Base-by-base conservation (phyloP, 1,140 invertebrate species). In the Brachionus calyciflorus region DNA sequence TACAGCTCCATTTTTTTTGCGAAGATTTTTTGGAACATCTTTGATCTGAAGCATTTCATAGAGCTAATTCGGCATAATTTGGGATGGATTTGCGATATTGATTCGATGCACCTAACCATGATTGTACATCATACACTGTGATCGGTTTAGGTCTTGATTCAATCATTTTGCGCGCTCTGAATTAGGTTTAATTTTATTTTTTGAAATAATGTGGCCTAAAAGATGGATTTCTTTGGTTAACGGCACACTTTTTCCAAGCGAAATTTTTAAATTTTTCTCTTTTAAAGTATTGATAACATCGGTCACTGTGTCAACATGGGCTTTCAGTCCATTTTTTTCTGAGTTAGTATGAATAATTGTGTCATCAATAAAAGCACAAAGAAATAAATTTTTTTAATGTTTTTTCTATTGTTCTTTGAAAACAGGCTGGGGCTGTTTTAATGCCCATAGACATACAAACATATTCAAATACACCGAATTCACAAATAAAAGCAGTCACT, bases 351-450 rank as follows among this genome's bases (percentile, higher is more conserved):
- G 14, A 12, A 30, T 28, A 30, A 55, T 55, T 30, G 2, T 4
- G 12, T 55, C 53, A 30, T 55, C 53, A 6, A 55, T 28, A 30
- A 28, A 55, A 55, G 28, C 53, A 28, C 51, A 12, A 24, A 28
- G 2, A n/a, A 26, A 40, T 21, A 4, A 68, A 41, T 41, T 21
- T n/a, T 48, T 68, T 21, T 24, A 77, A 12, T 33, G 28, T 33
- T 33, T 41, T 40, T n/a, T 78, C 30, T 5, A 78, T 77, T 21
- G 63, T 30, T 30, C 77, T 1, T 60, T 78, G 76, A 40, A 78
- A 78, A 12, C 76, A 55, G 9, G 75, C 76, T 21, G 44, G 76
- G 14, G 68, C 53, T n/a, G 77, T 78, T 37, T 24, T 60, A 12
- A 76, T 21, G 9, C 48, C 73, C 21, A 78, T 48, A 17, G 76